Conservation (phyloP, 2,888 invertebrate genomes). For the Meliscaeva auricollis region DNA sequence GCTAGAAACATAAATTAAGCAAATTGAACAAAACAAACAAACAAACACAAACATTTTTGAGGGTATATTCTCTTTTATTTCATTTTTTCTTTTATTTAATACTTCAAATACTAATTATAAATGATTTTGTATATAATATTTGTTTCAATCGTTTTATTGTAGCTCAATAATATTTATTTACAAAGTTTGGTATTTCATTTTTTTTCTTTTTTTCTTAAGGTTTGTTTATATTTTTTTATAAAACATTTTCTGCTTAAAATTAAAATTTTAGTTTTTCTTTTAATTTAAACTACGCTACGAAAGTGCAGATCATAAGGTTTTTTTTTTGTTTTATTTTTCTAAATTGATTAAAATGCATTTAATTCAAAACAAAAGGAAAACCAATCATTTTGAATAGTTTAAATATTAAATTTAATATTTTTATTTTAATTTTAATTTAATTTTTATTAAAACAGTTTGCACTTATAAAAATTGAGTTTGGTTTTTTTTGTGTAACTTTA, state of each 20-base stretch:
- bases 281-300: constrained; percentile 38
- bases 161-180: constrained; percentile 41
- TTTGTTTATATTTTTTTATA: constrained; percentile 8
- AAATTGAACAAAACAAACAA: too few relatives aligned
- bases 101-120: constrained; percentile 73
- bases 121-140: constrained; percentile 74
- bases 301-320: constrained; percentile 66
- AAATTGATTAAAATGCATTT: neutral
- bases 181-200: constrained; percentile 24
- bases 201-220: constrained; percentile 6
- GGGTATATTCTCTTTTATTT: constrained; percentile 55
- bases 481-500: neutral
- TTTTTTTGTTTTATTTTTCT: neutral
- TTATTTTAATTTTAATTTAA: neutral
- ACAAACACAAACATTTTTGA: constrained; percentile 21
- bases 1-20: neutral
- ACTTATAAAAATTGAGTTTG: constrained; percentile 25
- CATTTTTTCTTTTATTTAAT: constrained; percentile 57
- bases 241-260: constrained; percentile 26
- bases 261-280: constrained; percentile 5
- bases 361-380: constrained; percentile 23
- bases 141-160: constrained; percentile 46
- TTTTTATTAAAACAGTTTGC: constrained; percentile 17
- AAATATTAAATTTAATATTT: constrained; percentile 21
- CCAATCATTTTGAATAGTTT: constrained; percentile 13